A percentile compares a stretch with the other conserved stretches of the same genome.
Evolutionary conservation across 2,797 vertebrate species (phyloP).

Genomic region (Moxostoma hubbsi): DNA sequence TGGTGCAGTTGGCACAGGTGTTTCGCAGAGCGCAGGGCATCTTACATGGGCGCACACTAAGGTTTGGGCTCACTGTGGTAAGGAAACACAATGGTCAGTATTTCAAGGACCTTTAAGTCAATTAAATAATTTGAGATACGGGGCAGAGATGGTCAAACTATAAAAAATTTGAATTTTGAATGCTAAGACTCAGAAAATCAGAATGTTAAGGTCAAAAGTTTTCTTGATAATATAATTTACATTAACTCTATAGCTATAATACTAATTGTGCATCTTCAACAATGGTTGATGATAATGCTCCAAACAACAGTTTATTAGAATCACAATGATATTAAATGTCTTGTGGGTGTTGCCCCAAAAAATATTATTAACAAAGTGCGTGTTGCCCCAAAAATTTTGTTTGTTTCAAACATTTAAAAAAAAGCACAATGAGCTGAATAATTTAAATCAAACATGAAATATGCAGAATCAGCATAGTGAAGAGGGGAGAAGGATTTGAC

Average conservation of each 20-base stretch:
- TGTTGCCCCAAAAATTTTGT: background rate
- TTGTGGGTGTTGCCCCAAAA: background rate
- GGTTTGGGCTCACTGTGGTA: conserved; percentile 87
- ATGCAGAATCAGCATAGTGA: conserved; percentile 9
- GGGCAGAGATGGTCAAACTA: background rate
- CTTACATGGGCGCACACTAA: conserved; percentile 84
- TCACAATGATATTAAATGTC: background rate
- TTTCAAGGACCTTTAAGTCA: background rate
- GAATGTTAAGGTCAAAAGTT: background rate
- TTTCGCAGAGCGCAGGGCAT: conserved; percentile 89
- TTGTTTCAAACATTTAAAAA: background rate
- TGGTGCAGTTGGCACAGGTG: conserved; percentile 92
- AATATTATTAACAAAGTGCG: no score
- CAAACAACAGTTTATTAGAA: background rate
- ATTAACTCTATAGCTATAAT: background rate
- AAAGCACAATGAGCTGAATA: conserved; percentile 25
- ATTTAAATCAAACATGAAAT: conserved; percentile 20
- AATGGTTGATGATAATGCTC: background rate
- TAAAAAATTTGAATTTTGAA: background rate
- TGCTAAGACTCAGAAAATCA: background rate
- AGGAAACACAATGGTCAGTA: conserved; percentile 6
- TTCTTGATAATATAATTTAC: background rate
- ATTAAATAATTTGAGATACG: background rate
- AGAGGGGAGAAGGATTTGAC: background rate
- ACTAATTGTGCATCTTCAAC: background rate